Evolutionary conservation across 1,140 invertebrate genomes (phyloP).

Genomic region (Zaprionus africanus): DNA sequence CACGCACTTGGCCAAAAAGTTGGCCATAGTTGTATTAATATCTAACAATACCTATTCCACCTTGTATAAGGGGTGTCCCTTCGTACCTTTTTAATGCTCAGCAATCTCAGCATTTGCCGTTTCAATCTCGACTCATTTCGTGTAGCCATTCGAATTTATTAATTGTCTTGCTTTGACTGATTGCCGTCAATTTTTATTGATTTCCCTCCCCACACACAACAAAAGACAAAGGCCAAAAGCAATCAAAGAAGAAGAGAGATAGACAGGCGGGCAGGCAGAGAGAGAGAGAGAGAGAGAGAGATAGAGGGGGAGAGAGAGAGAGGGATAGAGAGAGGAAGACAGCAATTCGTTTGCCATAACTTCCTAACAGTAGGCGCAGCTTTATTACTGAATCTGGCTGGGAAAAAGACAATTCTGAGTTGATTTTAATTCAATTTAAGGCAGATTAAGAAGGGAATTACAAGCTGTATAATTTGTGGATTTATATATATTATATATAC

Average conservation of each 20-base stretch:
- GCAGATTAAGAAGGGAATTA: background rate
- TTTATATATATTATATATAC: background rate
- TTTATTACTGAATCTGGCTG: background rate
- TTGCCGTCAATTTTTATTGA: constrained; percentile 70
- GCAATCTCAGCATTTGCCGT: constrained; percentile 22
- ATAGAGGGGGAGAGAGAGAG: background rate
- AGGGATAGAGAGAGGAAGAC: background rate
- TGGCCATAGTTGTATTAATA: constrained; percentile 15
- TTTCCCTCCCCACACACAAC: constrained; percentile 21
- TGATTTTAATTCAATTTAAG: background rate
- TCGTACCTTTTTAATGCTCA: background rate
- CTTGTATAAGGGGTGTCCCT: background rate
- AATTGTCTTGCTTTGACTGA: constrained; percentile 68
- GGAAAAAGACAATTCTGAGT: background rate
- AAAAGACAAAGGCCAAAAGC: constrained; percentile 14
- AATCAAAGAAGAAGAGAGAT: constrained; percentile 5
- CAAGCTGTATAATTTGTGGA: background rate
- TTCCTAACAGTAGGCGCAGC: background rate
- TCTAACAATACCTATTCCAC: too few relatives aligned
- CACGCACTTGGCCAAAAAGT: constrained; percentile 52
- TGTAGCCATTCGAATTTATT: constrained; percentile 53
- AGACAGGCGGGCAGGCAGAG: background rate
- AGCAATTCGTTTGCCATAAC: constrained; percentile 5
- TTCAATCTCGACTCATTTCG: constrained; percentile 19
- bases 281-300: background rate